Evolutionary conservation across 2,888 invertebrate species (phyloP), one percentile per base, ranked within the genome.

Genomic region (Falcaria lacertinaria): DNA sequence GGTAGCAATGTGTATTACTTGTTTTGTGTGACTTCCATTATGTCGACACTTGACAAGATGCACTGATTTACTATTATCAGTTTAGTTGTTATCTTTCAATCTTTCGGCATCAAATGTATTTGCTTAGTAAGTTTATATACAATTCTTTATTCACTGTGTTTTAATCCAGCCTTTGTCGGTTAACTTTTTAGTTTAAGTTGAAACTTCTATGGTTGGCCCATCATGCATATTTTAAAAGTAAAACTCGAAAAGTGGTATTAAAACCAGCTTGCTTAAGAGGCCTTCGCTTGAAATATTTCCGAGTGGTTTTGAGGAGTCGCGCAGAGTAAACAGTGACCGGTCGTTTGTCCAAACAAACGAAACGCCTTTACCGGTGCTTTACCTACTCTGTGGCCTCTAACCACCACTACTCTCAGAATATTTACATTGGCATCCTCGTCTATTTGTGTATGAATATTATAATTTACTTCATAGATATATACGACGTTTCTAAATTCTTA

Each of bases 251-350:
- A 45, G 44, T 52, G 50, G 50, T 60, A 60, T 57, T 54, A 54
- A 58, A 62, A 55, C 45, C 54, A 55, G 64, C 66, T 73, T 72
- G 64, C 73, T 75, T 58, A 77, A 79, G 69, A 69, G 67, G 67
- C 68, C 58, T 62, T 65, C 65, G 75, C 69, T 74, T 72, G 67
- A 80, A 81, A 84, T 80, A 82, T 84, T 78, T 84, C 80, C 63
- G 72, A 84, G 83, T 80, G 77, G 72, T 79, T 74, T 83, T 66
- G 76, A 80, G 74, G 74, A 79, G 77, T 73, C 76, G 69, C 69
- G 44, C 46, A 65, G 68, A 69, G 75, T 77, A 88, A 89, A 89
- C 74, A 89, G 71, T 75, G 88, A 87, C 86, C 87, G 86, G 85
- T 86, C 70, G 74, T 72, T 75, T 84, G 74, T 71, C 62, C 77